Percentiles rank a stretch among this genome's conserved stretches.
Conservation (phyloP, 2,888 invertebrate species). For the Buathra laborator region DNA sequence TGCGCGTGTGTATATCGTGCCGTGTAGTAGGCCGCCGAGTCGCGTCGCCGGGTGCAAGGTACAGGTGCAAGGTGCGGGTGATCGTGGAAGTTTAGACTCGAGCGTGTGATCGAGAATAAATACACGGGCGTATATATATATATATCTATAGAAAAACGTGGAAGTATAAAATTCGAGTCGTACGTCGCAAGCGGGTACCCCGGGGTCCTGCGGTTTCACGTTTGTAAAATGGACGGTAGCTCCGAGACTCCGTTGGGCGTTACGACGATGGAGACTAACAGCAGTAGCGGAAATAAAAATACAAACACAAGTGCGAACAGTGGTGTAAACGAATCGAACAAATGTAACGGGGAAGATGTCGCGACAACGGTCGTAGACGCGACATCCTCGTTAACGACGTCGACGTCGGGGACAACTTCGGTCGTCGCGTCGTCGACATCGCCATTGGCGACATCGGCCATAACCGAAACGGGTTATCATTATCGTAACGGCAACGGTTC, state of each 20-base stretch:
- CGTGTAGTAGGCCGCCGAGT: conserved; percentile 55
- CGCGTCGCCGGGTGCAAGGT: conserved; percentile 71
- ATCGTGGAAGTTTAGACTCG: conserved; percentile 10
- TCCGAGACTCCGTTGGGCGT: conserved; percentile 77
- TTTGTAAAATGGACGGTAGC: conserved; percentile 77
- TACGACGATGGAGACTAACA: conserved; percentile 74
- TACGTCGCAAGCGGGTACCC: conserved; percentile 47
- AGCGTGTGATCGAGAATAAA: conserved; percentile 31
- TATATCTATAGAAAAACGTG: not conserved
- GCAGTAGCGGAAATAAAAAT: conserved; percentile 72
- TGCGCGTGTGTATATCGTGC: conserved; percentile 51
- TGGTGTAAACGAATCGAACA: not conserved
- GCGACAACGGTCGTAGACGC: not conserved
- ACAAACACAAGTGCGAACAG: conserved; percentile 28
- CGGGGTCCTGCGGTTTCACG: conserved; percentile 36
- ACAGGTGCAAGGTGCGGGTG: conserved; percentile 67
- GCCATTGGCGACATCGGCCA: conserved; percentile 65
- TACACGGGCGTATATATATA: conserved; percentile 21
- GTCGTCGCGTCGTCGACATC: conserved; percentile 67
- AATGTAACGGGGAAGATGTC: not conserved
- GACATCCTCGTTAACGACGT: conserved; percentile 54
- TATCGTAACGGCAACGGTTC: conserved; percentile 44
- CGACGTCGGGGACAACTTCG: conserved; percentile 61
- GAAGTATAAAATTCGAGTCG: not conserved
- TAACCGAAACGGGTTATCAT: conserved; percentile 66